Conservation (phyloP, 2,888 invertebrate genomes). For the Corbicula japonica region DNA sequence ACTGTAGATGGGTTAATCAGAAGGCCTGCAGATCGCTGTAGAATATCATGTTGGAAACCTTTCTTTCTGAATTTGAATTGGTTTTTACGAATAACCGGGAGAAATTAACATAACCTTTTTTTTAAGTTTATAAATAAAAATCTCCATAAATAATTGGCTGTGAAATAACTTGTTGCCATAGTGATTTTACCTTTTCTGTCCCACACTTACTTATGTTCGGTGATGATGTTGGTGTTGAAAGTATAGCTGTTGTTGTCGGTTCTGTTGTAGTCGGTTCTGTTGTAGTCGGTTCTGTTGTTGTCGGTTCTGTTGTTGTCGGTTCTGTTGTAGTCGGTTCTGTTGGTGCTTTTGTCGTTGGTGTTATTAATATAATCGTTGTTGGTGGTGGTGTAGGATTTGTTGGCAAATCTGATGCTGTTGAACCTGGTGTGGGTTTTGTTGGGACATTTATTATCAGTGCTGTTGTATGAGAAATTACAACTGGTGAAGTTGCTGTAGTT, state of each 20-base stretch:
- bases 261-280: not conserved
- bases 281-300: not conserved
- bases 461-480: not conserved
- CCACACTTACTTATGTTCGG: too few species aligned
- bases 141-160: too few species aligned
- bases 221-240: not conserved
- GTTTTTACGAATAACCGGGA: too few species aligned
- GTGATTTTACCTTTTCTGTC: too few species aligned
- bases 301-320: not conserved
- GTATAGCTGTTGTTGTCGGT: not conserved
- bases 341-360: not conserved
- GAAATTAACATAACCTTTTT: too few species aligned
- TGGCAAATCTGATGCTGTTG: not conserved
- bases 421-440: constrained; percentile 1
- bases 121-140: too few species aligned
- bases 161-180: too few species aligned
- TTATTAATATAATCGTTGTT: not conserved
- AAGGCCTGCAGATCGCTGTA: too few species aligned
- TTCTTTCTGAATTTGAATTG: too few species aligned
- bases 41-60: too few species aligned
- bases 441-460: not conserved
- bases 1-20: too few species aligned
- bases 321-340: not conserved
- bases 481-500: not conserved
- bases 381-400: not conserved